Conservation (phyloP, 2,888 invertebrate species). For the Chalcosyrphus nemorum region DNA sequence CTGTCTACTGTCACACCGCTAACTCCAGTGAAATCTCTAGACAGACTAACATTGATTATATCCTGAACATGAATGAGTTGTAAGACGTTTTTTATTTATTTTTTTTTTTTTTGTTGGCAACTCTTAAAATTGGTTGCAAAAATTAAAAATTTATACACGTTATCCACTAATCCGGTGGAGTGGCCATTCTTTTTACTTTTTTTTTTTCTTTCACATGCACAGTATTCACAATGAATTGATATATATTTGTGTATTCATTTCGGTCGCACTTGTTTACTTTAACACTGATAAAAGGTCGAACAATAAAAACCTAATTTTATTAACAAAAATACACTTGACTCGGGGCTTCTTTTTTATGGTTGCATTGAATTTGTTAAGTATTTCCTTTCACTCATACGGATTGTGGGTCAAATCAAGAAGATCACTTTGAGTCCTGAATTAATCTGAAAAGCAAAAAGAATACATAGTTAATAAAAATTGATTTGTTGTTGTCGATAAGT, state of each 20-base stretch:
- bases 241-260: conserved; percentile 48
- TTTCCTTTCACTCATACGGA: conserved; percentile 49
- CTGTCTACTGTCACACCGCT: conserved; percentile 14
- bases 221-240: conserved; percentile 33
- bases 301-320: conserved; percentile 36
- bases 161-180: conserved; percentile 35
- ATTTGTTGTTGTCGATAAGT: not conserved
- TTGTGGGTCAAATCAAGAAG: conserved; percentile 48
- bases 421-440: conserved; percentile 36
- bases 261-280: conserved; percentile 35
- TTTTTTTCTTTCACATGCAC: conserved; percentile 4
- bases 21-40: conserved; percentile 16
- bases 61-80: not conserved
- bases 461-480: not conserved
- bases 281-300: conserved; percentile 35
- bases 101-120: conserved; percentile 25
- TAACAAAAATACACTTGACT: conserved; percentile 45
- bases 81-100: not conserved
- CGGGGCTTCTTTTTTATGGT: conserved; percentile 25
- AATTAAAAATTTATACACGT: conserved; percentile 59
- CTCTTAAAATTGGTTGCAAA: conserved; percentile 25
- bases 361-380: conserved; percentile 8
- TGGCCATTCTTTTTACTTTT: conserved; percentile 45
- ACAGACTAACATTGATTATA: conserved; percentile 41
- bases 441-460: conserved; percentile 41